Percentiles rank a stretch among this genome's conserved stretches.
These are phyloP conservation scores for Trichonephila inaurata DNA, from an alignment of 1,140 invertebrate species.

Conservation along the genomic window DNA sequence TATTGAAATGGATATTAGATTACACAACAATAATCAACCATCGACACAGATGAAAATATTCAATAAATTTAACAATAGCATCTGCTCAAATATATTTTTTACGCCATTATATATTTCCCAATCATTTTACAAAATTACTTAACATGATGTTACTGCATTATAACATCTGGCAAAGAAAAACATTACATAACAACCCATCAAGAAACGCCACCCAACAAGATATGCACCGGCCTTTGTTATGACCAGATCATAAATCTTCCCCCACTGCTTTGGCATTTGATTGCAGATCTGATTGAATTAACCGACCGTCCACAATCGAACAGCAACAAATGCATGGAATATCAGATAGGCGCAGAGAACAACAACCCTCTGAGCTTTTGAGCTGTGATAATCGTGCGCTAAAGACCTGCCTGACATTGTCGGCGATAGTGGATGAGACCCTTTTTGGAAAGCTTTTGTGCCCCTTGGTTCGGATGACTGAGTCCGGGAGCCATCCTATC, in stretches of 20 bases:
- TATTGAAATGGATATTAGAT: no score
- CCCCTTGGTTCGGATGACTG: conserved; percentile 20
- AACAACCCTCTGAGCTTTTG: background rate
- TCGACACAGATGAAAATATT: no score
- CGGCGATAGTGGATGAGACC: background rate
- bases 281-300: conserved; percentile 5
- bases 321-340: background rate
- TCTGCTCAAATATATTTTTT: no score
- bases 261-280: background rate
- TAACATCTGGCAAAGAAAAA: no score
- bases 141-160: no score
- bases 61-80: no score
- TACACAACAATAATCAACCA: no score
- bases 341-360: background rate
- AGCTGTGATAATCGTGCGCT: conserved; percentile 38
- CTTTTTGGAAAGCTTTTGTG: conserved; percentile 25
- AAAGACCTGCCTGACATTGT: conserved; percentile 53
- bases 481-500: conserved; percentile 13
- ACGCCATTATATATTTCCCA: no score
- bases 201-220: no score
- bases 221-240: background rate
- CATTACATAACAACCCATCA: no score
- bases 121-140: no score
- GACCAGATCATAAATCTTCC: background rate
- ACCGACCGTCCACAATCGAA: background rate